Conservation (phyloP, 2,113 vertebrate species). For the Embiotoca jacksoni region DNA sequence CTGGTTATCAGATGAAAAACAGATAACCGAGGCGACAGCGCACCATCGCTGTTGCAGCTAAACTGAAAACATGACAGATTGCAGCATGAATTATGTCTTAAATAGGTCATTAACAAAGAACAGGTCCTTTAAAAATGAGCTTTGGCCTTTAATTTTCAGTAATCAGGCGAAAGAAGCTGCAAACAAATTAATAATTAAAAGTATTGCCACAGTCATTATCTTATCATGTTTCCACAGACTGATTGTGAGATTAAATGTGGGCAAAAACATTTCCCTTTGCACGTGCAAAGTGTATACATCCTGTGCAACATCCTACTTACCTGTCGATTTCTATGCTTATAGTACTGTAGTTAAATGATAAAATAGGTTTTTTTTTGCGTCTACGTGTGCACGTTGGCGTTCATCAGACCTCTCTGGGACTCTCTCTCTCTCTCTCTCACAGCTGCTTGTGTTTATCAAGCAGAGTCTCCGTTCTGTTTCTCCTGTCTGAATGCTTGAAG, state of each 20-base stretch:
- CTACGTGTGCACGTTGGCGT: constrained; percentile 30
- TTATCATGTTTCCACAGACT: too few species aligned
- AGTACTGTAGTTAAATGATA: not conserved
- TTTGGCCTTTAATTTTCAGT: not conserved
- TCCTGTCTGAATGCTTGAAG: constrained; percentile 64
- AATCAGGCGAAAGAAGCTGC: not conserved
- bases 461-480: constrained; percentile 39
- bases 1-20: constrained; percentile 12
- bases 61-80: not conserved
- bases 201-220: not conserved
- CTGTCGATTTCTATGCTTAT: not conserved
- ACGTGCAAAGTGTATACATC: too few species aligned
- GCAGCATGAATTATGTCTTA: not conserved
- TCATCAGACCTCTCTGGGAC: constrained; percentile 38
- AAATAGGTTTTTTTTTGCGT: constrained; percentile 9
- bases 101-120: too few species aligned
- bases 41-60: not conserved
- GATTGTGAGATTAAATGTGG: too few species aligned
- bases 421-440: constrained; percentile 4
- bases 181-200: not conserved
- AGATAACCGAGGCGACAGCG: constrained; percentile 20
- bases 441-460: constrained; percentile 76
- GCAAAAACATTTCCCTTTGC: too few species aligned
- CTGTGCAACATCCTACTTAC: not conserved
- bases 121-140: not conserved